phyloP scores from a whole-genome alignment of 2,888 invertebrate genomes.

The Drosophila emarginata region DNA sequence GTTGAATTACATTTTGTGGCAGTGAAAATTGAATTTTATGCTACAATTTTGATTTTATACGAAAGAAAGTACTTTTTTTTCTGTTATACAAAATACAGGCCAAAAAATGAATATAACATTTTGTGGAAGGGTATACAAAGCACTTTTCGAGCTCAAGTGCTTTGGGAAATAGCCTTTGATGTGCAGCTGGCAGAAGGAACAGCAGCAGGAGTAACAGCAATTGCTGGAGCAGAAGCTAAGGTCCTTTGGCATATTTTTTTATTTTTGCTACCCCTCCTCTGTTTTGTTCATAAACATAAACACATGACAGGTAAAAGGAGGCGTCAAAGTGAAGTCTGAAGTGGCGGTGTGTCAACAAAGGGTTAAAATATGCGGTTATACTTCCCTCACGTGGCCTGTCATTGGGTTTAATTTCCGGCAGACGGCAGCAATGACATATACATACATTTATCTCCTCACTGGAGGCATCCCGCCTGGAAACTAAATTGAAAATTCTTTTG shows the following conservation, averaged over 20 bases:
- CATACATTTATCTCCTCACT: slow-evolving; percentile 49
- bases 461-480: slow-evolving; percentile 12
- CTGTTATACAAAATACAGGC: too few relatives aligned
- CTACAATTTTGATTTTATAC: too few relatives aligned
- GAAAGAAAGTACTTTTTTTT: too few relatives aligned
- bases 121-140: not conserved
- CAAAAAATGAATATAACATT: not conserved
- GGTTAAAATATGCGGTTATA: slow-evolving; percentile 55
- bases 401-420: slow-evolving; percentile 72
- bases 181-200: slow-evolving; percentile 41
- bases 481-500: slow-evolving; percentile 67
- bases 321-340: slow-evolving; percentile 42
- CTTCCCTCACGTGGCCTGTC: slow-evolving; percentile 59
- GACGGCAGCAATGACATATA: slow-evolving; percentile 38
- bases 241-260: slow-evolving; percentile 36
- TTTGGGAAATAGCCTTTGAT: slow-evolving; percentile 68
- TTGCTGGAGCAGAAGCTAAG: slow-evolving; percentile 16
- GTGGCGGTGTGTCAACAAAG: slow-evolving; percentile 56
- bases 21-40: too few relatives aligned
- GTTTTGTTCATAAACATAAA: slow-evolving; percentile 65
- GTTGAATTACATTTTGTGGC: too few relatives aligned
- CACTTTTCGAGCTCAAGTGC: slow-evolving; percentile 27
- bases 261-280: slow-evolving; percentile 8
- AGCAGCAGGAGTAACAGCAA: not conserved
- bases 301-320: slow-evolving; percentile 59